phyloP scores from a whole-genome alignment of 2,888 invertebrate species.

The Halictus ligatus region DNA sequence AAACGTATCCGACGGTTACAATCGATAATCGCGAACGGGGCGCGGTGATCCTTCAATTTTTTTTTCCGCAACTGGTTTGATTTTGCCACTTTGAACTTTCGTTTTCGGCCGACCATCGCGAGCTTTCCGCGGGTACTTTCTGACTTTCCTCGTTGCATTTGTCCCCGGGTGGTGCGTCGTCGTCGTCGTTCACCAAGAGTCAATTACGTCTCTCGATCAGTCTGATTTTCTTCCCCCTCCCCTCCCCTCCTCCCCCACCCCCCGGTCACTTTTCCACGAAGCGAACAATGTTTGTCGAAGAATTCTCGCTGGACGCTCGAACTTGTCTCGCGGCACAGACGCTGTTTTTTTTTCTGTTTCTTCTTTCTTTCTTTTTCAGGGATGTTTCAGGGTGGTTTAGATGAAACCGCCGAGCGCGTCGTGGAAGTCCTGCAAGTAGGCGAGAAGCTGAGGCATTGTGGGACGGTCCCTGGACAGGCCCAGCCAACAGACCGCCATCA shows the following conservation, averaged over 20 bases:
- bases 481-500: slow-evolving; percentile 92
- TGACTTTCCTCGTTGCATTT: not conserved
- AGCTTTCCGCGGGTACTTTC: not conserved
- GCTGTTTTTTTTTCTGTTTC: not conserved
- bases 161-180: not conserved
- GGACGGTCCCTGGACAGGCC: slow-evolving; percentile 88
- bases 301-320: not conserved
- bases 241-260: not conserved
- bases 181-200: not conserved
- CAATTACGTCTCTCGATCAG: not conserved
- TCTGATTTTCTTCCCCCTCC: too few species aligned
- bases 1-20: not conserved
- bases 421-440: slow-evolving; percentile 90
- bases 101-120: slow-evolving; percentile 38
- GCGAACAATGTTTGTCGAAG: not conserved
- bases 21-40: slow-evolving; percentile 56
- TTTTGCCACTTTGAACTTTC: slow-evolving; percentile 44
- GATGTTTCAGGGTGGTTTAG: slow-evolving; percentile 77
- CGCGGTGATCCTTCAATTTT: slow-evolving; percentile 62
- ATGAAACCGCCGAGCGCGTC: slow-evolving; percentile 90
- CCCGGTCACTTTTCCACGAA: not conserved
- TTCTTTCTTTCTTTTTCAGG: not conserved
- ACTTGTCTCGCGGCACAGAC: not conserved
- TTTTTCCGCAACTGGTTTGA: slow-evolving; percentile 60
- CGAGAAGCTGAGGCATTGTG: slow-evolving; percentile 89